Evolutionary conservation across 2,797 vertebrate genomes (phyloP), one percentile per base, ranked within the genome.

Genomic region (Podarcis siculus): DNA sequence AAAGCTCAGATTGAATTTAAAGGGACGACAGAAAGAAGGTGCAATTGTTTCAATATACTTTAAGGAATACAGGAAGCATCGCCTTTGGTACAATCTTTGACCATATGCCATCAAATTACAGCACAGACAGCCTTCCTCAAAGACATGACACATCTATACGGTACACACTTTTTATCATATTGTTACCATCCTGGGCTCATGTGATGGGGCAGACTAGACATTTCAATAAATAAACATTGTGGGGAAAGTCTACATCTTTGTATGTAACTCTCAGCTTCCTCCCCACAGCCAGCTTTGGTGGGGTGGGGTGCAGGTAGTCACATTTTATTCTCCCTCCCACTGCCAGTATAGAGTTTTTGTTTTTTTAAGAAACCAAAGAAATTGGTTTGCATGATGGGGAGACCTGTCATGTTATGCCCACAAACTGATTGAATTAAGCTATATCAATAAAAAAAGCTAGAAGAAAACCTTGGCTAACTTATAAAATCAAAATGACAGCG

Each of bases 381-480:
- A 58, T 5, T 77, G 72, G 25, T 19, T 9, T 0, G 0, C 1
- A 35, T 35, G 2, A 35, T 37, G 9, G 67, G 73, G 45, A 71
- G 8, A 30, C 49, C 49, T 35, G 49, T 30, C 55, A 66, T 37
- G 64, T 58, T 77, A 75, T 23, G 21, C 32, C 25, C 77, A 77
- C 77, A 77, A 3, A 0, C 0, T 0, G 3, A 42, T 90, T 83
- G 75, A 86, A 92, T 27, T 12, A 72, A 82, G 13, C 72, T 4
- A 0, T 1, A 10, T 45, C 15, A 2, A 4, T n/a, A 8, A 79
- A 45, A 49, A 79, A 87, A 35, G 81, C 30, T 55, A 45, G 75
- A 83, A 83, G 92, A 77, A 25, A 82, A 42, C 13, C 9, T 42
- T 0, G 49, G 84, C 64, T 84, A 83, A 8, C 42, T 42, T 42